These are phyloP conservation scores for Lutjanus campechanus DNA, from an alignment of 2,797 vertebrate genomes.

Conservation along the genomic window DNA sequence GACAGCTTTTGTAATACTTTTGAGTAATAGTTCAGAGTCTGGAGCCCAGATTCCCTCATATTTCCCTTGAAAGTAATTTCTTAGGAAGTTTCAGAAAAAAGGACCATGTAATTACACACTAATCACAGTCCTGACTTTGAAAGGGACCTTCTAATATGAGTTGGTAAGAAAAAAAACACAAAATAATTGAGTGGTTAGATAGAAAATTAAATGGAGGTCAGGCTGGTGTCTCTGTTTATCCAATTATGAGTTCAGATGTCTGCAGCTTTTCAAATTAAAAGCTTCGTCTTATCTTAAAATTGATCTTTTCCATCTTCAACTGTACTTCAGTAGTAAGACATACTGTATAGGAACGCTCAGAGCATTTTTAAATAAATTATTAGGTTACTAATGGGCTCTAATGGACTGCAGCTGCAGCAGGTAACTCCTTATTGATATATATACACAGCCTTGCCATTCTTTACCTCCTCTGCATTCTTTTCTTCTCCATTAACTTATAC, in stretches of 20 bases:
- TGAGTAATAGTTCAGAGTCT: not conserved
- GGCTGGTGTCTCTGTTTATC: too few species aligned
- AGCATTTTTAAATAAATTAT: not conserved
- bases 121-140: not conserved
- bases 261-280: too few species aligned
- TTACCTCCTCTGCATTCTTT: too few species aligned
- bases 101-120: constrained; percentile 6
- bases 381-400: too few species aligned
- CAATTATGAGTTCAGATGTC: too few species aligned
- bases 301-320: too few species aligned
- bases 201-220: too few species aligned
- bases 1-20: not conserved
- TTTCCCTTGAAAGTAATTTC: not conserved
- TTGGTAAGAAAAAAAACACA: not conserved
- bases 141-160: not conserved
- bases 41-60: not conserved
- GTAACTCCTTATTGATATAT: not conserved
- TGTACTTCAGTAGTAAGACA: too few species aligned
- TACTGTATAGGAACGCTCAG: not conserved
- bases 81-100: not conserved
- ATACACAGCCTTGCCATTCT: not conserved
- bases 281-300: too few species aligned
- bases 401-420: not conserved
- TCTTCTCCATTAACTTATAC: not conserved
- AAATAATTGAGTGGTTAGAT: not conserved